phyloP scores from a whole-genome alignment of 2,888 invertebrate genomes.

The Pristionchus entomophagus region DNA sequence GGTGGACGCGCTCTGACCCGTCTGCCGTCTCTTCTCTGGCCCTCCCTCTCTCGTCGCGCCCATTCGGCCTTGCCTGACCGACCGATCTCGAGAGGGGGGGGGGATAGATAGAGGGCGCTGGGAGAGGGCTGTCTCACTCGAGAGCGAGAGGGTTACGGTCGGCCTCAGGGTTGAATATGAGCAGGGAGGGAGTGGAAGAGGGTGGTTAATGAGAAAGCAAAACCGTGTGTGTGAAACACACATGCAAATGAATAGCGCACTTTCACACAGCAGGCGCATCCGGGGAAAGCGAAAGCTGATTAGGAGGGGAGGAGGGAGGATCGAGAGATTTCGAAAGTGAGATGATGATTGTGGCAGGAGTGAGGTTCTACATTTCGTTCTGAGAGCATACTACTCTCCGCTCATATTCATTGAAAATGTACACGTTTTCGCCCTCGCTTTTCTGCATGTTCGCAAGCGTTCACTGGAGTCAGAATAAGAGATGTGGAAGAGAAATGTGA shows the following conservation, averaged over 20 bases:
- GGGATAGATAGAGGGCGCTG: not conserved
- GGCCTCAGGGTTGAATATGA: not conserved
- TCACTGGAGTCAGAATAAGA: no score
- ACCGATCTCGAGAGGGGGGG: not conserved
- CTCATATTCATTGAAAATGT: not conserved
- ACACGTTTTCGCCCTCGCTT: no score
- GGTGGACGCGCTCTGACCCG: not conserved
- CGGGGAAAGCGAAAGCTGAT: not conserved
- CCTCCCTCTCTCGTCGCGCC: not conserved
- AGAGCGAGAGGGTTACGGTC: conserved; percentile 6
- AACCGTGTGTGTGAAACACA: not conserved
- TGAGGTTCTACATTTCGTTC: not conserved
- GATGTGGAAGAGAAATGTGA: no score
- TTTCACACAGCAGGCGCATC: not conserved
- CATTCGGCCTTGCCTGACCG: conserved; percentile 31
- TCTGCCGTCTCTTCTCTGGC: not conserved
- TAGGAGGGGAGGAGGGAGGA: not conserved
- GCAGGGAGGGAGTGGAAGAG: not conserved
- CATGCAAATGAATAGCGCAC: not conserved
- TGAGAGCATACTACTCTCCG: not conserved
- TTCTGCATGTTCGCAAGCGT: no score
- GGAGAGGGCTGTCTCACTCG: not conserved
- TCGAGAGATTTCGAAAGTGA: not conserved
- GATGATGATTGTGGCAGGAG: not conserved
- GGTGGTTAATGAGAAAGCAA: not conserved